phyloP scores from a whole-genome alignment of 2,888 invertebrate species.

The Acanthosepion pharaonis region DNA sequence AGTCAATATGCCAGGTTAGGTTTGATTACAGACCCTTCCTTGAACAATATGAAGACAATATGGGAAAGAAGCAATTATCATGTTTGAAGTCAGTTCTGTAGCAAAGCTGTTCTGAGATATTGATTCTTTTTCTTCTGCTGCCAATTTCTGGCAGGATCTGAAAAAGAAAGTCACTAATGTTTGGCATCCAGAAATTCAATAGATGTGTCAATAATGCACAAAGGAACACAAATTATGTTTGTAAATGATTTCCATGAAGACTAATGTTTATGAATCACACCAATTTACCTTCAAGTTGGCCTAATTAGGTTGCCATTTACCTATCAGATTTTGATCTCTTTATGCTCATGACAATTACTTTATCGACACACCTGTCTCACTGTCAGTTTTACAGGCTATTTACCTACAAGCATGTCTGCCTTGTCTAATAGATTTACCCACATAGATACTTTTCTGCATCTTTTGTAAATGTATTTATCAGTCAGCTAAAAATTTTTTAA shows the following conservation, averaged over 20 bases:
- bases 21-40: too few species aligned
- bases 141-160: background rate
- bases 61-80: background rate
- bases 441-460: too few species aligned
- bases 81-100: background rate
- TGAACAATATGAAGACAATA: background rate
- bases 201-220: background rate
- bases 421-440: background rate
- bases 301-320: background rate
- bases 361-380: background rate
- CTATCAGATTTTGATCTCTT: background rate
- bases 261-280: background rate
- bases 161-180: background rate
- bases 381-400: background rate
- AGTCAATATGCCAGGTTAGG: too few species aligned
- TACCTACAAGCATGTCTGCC: background rate
- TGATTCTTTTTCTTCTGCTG: background rate
- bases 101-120: background rate
- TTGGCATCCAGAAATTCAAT: background rate
- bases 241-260: background rate
- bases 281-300: background rate
- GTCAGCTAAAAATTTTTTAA: too few species aligned
- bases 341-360: conserved; percentile 14
- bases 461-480: too few species aligned
- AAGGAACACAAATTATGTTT: background rate